Percentiles rank a stretch among this genome's conserved stretches.
phyloP scores from a whole-genome alignment of 2,797 vertebrate species.

The Hemibagrus guttatus region DNA sequence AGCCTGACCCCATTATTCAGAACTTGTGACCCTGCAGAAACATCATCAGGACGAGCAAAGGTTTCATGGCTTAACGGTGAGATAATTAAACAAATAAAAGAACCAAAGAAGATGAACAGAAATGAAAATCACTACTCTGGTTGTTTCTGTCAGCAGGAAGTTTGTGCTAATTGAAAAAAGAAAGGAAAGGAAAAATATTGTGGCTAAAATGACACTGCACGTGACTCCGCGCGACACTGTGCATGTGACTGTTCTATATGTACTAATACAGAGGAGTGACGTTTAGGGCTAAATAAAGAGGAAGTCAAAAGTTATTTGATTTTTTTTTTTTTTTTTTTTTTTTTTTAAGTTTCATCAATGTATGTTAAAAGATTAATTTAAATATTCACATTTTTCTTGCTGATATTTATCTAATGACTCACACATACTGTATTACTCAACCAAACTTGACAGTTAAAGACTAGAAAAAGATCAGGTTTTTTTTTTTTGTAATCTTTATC shows the following conservation, averaged over 20 bases:
- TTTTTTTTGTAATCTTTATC: too few relatives aligned
- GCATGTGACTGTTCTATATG: too few relatives aligned
- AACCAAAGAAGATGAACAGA: not conserved
- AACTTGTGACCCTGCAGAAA: conserved; percentile 36
- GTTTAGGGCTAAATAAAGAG: not conserved
- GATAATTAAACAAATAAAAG: not conserved
- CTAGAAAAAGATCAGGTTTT: too few relatives aligned
- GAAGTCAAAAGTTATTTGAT: too few relatives aligned
- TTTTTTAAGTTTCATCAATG: too few relatives aligned
- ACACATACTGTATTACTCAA: too few relatives aligned
- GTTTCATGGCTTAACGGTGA: conserved; percentile 41
- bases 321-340: too few relatives aligned
- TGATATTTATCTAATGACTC: too few relatives aligned
- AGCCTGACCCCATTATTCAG: conserved; percentile 44
- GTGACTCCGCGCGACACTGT: too few relatives aligned
- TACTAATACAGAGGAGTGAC: not conserved
- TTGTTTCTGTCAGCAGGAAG: not conserved
- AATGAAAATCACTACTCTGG: not conserved
- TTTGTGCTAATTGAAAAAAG: not conserved
- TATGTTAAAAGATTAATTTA: not conserved
- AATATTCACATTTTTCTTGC: not conserved
- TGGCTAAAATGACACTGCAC: not conserved
- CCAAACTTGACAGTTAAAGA: too few relatives aligned
- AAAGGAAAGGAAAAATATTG: not conserved
- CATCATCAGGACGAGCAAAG: conserved; percentile 51